Conservation (phyloP, 2,113 vertebrate genomes). For the Hiodon alosoides region DNA sequence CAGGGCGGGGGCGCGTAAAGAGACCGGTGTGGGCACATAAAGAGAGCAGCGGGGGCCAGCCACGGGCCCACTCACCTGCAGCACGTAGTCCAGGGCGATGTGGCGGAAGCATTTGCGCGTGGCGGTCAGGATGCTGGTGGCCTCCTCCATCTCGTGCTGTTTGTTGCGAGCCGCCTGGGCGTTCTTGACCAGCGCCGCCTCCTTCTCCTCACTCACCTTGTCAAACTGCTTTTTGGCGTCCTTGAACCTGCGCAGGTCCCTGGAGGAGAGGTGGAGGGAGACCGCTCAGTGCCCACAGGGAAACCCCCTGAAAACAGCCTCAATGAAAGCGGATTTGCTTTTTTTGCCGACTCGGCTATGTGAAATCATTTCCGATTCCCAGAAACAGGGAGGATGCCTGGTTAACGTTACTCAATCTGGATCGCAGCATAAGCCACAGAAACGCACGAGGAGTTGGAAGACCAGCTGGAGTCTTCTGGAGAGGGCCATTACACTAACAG, state of each 20-base stretch:
- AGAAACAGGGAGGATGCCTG: too few species aligned
- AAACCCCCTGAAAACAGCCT: neutral
- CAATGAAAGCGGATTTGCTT: too few species aligned
- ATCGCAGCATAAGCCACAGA: too few species aligned
- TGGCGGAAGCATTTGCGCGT: slow-evolving; percentile 92
- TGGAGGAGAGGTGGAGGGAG: slow-evolving; percentile 36
- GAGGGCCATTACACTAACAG: too few species aligned
- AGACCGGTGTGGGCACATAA: neutral
- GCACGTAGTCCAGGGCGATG: slow-evolving; percentile 89
- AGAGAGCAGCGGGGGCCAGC: slow-evolving; percentile 56
- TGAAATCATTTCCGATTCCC: too few species aligned
- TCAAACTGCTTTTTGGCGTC: slow-evolving; percentile 98
- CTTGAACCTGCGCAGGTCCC: slow-evolving; percentile 94
- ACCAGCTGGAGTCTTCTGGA: too few species aligned
- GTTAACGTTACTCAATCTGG: too few species aligned
- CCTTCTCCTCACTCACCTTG: slow-evolving; percentile 93
- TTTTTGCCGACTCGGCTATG: too few species aligned
- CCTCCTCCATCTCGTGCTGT: slow-evolving; percentile 91
- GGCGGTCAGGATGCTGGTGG: slow-evolving; percentile 75
- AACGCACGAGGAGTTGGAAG: too few species aligned
- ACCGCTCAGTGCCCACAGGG: neutral
- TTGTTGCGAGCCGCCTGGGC: slow-evolving; percentile 90
- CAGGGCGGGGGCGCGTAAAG: slow-evolving; percentile 23
- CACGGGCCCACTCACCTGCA: slow-evolving; percentile 81
- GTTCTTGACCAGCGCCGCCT: slow-evolving; percentile 88